These are phyloP conservation scores for Thomomys bottae DNA, from an alignment of 2,113 vertebrate genomes.

Conservation along the genomic window DNA sequence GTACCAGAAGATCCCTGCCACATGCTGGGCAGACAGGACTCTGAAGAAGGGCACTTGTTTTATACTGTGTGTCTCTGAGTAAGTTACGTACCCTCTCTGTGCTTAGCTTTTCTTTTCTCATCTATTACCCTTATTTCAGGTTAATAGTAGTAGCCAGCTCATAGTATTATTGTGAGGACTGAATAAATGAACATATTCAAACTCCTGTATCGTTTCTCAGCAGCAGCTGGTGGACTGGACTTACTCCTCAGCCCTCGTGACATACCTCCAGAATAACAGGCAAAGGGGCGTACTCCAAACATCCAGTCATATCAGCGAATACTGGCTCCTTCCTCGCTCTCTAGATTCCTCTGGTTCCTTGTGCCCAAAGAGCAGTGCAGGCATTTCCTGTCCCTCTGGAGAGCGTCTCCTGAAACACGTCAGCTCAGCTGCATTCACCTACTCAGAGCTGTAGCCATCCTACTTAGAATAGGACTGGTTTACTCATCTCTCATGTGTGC, in stretches of 20 bases:
- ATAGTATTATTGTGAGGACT: neutral
- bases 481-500: neutral
- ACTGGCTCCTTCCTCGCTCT: neutral
- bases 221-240: neutral
- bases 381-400: neutral
- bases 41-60: neutral
- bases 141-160: neutral
- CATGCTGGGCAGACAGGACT: accelerated
- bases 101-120: neutral
- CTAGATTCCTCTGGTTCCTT: too few species aligned
- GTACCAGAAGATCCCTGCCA: accelerated
- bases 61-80: neutral
- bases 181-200: neutral
- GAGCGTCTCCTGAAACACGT: neutral
- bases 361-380: neutral
- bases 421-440: too few species aligned
- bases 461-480: neutral
- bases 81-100: neutral
- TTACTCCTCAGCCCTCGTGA: neutral
- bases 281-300: neutral
- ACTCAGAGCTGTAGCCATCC: too few species aligned
- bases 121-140: neutral
- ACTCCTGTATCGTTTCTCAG: neutral
- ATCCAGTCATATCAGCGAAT: neutral
- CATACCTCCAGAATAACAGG: neutral